These are phyloP conservation scores for Pseudoatta argentina DNA, from an alignment of 1,140 invertebrate species.

Conservation along the genomic window DNA sequence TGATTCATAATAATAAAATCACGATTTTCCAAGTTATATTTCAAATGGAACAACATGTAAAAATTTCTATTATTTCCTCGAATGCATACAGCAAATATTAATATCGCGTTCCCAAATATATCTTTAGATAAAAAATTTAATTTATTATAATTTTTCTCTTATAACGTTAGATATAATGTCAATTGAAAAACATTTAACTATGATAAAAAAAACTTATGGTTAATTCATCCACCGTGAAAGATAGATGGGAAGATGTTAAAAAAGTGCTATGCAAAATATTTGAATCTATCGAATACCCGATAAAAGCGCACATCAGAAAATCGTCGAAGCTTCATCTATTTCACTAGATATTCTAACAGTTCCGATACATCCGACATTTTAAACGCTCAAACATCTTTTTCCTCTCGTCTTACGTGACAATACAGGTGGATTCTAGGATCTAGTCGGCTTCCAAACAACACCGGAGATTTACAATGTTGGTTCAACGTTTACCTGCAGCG, in stretches of 20 bases:
- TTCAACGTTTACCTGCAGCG: slow-evolving; percentile 56
- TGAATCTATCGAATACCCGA: background rate
- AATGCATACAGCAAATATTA: background rate
- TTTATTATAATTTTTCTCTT: background rate
- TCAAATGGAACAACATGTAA: no score
- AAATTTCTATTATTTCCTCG: no score
- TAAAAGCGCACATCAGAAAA: slow-evolving; percentile 28
- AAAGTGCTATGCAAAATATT: slow-evolving; percentile 1
- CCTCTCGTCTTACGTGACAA: slow-evolving; percentile 47
- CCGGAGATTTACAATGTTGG: slow-evolving; percentile 60
- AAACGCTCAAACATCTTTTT: slow-evolving; percentile 52
- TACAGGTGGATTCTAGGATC: slow-evolving; percentile 53
- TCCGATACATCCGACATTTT: slow-evolving; percentile 37
- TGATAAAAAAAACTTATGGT: background rate
- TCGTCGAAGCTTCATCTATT: slow-evolving; percentile 24
- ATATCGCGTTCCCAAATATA: background rate
- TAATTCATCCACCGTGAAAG: background rate
- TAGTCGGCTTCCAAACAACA: slow-evolving; percentile 55
- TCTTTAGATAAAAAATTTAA: background rate
- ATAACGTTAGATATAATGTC: background rate
- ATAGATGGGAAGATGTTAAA: background rate
- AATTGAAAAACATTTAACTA: background rate
- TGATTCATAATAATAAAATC: no score
- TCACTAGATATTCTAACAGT: slow-evolving; percentile 26
- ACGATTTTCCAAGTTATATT: no score